A percentile compares a stretch with the other conserved stretches of the same genome.
phyloP scores from a whole-genome alignment of 2,113 vertebrate species.

The Chaetorhynchus papuensis region DNA sequence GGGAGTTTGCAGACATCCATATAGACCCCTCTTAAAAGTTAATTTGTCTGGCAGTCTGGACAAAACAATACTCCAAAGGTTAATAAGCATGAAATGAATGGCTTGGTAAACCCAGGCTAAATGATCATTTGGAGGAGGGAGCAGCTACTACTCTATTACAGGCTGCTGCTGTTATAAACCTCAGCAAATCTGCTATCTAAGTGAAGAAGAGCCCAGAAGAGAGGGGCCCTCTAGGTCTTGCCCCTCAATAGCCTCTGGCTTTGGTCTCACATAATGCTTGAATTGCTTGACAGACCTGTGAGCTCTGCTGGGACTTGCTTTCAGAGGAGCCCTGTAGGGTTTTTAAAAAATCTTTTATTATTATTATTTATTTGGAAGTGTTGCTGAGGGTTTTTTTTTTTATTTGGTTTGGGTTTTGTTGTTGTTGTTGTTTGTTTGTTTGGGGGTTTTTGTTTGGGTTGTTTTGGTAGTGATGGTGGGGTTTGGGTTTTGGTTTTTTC shows the following conservation, averaged over 20 bases:
- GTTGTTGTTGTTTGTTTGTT: neutral
- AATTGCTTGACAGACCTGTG: neutral
- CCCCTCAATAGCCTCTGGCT: neutral
- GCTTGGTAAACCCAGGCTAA: constrained; percentile 6
- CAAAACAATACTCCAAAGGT: constrained; percentile 56
- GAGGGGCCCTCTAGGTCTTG: neutral
- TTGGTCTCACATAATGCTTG: neutral
- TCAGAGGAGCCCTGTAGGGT: neutral
- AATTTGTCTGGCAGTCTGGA: constrained; percentile 49
- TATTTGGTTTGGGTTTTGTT: no score
- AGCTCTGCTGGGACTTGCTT: neutral
- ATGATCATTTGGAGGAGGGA: constrained; percentile 13
- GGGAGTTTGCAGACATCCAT: constrained; percentile 32
- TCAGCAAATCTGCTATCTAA: neutral
- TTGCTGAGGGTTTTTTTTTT: neutral
- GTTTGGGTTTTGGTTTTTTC: neutral
- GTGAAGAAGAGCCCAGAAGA: neutral
- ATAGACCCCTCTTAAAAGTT: constrained; percentile 15
- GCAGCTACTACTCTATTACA: neutral
- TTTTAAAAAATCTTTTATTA: neutral
- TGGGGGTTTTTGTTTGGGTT: neutral
- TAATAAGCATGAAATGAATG: constrained; percentile 52
- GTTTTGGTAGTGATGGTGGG: neutral
- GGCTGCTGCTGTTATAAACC: neutral
- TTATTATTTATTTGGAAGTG: neutral